A percentile compares a stretch with the other conserved stretches of the same genome.
These are phyloP conservation scores for Upupa epops DNA, from an alignment of 2,113 vertebrate genomes.

Conservation along the genomic window DNA sequence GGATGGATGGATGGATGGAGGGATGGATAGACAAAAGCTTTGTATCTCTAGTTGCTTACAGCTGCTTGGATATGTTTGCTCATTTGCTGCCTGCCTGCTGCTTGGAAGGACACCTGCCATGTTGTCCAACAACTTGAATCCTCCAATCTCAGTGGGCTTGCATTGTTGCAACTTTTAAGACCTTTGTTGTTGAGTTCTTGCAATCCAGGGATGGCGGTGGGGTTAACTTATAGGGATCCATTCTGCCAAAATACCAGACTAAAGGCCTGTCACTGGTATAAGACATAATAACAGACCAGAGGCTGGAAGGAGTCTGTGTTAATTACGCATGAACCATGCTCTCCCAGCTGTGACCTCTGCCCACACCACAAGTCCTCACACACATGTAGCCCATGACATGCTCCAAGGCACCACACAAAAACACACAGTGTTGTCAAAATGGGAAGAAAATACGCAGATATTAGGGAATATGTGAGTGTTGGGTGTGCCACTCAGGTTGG, in stretches of 20 bases:
- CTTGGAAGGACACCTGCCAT: not conserved
- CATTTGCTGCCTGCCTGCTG: not conserved
- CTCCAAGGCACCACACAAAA: not conserved
- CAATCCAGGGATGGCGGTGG: not conserved
- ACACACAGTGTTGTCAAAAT: not conserved
- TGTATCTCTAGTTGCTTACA: not conserved
- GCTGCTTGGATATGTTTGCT: not conserved
- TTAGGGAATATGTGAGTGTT: not conserved
- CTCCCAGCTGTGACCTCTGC: not conserved
- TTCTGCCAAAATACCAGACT: slow-evolving; percentile 6
- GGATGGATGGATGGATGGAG: not conserved
- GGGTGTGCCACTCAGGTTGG: not conserved
- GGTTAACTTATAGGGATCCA: not conserved
- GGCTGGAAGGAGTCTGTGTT: slow-evolving; percentile 21
- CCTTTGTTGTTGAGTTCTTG: slow-evolving; percentile 5
- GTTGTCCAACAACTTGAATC: not conserved
- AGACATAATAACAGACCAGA: slow-evolving; percentile 3
- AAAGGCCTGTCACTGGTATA: slow-evolving; percentile 18
- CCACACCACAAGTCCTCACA: not conserved
- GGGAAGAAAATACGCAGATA: not conserved
- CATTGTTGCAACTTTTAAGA: not conserved
- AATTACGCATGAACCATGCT: slow-evolving; percentile 40
- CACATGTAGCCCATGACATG: not conserved
- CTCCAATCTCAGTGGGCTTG: not conserved
- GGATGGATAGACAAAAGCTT: not conserved